phyloP scores from a whole-genome alignment of 2,888 invertebrate species.

The Synanthedon myopaeformis region DNA sequence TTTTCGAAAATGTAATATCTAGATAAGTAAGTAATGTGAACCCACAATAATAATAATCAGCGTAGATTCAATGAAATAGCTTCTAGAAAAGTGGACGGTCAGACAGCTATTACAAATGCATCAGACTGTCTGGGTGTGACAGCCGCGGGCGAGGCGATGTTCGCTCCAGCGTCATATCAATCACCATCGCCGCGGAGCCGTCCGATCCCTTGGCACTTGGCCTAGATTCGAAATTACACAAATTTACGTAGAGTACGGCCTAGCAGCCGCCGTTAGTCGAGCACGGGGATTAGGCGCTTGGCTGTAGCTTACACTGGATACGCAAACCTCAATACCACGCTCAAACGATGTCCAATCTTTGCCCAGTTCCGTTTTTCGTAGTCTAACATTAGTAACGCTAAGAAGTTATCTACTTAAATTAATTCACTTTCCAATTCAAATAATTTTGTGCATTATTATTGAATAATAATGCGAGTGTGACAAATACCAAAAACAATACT shows the following conservation, averaged over 20 bases:
- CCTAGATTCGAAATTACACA: slow-evolving; percentile 68
- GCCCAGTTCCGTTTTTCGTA: too few species aligned
- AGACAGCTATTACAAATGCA: slow-evolving; percentile 39
- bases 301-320: slow-evolving; percentile 53
- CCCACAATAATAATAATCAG: neutral
- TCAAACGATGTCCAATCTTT: slow-evolving; percentile 41
- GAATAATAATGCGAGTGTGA: too few species aligned
- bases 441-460: too few species aligned
- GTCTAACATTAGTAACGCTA: too few species aligned
- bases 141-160: slow-evolving; percentile 34
- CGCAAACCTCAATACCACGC: slow-evolving; percentile 47
- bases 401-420: too few species aligned
- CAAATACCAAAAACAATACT: too few species aligned
- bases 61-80: neutral
- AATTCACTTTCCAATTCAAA: too few species aligned
- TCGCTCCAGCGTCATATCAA: slow-evolving; percentile 61
- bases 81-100: neutral
- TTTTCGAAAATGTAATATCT: neutral
- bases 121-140: slow-evolving; percentile 37
- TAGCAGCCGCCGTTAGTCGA: slow-evolving; percentile 49
- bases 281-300: slow-evolving; percentile 52
- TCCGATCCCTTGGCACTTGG: slow-evolving; percentile 66
- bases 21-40: neutral
- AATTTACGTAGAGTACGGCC: slow-evolving; percentile 61
- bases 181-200: slow-evolving; percentile 59